Evolutionary conservation across 2,113 vertebrate genomes (phyloP).

Genomic region (Oceanites oceanicus): DNA sequence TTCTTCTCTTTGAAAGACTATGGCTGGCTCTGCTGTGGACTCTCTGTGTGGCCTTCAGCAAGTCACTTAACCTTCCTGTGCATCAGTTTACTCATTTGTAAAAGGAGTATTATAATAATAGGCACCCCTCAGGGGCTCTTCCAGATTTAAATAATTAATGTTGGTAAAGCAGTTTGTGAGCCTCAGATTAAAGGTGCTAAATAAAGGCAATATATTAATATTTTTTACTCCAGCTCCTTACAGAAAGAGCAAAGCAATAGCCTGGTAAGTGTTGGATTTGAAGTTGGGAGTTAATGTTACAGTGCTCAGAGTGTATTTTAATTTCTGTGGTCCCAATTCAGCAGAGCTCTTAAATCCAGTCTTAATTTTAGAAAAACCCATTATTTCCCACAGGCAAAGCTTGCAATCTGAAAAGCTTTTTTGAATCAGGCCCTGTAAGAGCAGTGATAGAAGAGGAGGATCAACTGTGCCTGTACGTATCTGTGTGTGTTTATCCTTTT

Average conservation of each 20-base stretch:
- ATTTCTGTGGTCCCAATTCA: not conserved
- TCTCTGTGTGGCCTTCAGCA: conserved; percentile 48
- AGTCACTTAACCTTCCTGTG: conserved; percentile 32
- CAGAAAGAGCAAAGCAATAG: not conserved
- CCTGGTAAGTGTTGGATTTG: not conserved
- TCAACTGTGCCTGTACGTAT: fast-evolving
- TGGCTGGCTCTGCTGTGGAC: not conserved
- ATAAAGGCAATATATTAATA: not conserved
- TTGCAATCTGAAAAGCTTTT: not conserved
- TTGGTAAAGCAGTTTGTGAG: not conserved
- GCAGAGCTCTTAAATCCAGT: not conserved
- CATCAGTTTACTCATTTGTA: conserved; percentile 31
- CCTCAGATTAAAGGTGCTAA: conserved; percentile 39
- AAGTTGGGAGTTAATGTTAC: not conserved
- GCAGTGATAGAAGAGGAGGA: not conserved
- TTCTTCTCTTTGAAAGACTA: not conserved
- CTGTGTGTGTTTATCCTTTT: not conserved
- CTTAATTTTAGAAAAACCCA: not conserved
- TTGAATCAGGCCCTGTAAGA: not conserved
- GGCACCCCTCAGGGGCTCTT: conserved; percentile 2
- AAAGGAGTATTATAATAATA: conserved; percentile 36
- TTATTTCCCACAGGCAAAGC: not conserved
- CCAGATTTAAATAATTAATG: conserved; percentile 43
- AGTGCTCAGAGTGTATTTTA: not conserved
- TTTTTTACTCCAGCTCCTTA: not conserved